Evolutionary conservation across 2,113 vertebrate genomes (phyloP), one percentile per base, ranked within the genome.

Genomic region (Peromyscus maniculatus): DNA sequence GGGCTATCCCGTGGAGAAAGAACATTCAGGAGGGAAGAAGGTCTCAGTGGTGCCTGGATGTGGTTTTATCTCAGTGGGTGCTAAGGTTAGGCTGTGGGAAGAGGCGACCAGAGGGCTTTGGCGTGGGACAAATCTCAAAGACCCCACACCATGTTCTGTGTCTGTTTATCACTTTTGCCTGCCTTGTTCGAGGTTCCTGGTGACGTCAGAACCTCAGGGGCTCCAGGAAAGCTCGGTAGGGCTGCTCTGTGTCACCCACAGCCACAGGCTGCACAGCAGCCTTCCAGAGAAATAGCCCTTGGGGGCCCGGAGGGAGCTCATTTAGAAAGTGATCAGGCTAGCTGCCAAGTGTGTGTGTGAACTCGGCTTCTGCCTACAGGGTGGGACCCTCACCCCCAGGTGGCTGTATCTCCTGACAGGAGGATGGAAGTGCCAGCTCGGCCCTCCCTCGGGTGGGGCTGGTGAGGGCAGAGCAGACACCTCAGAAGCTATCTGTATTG

Each of bases 281-380:
- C 15, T 55, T 11, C 66, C 12, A 33, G 46, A 80, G 59, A 71
- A 62, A 74, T 67, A 87, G 66, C 83, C 69, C 33, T 75, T 4
- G 1, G 3, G 43, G 74, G 86, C 39, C 86, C 49, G 43, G 0
- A 57, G 88, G 87, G 89, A 93, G 49, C 84, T 80, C 69, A 13
- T 87, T 43, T 52, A 66, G 80, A 26, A 95, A 78, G 84, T 52
- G 95, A 66, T 69, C 62, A 55, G 97, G 89, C 89, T 59, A 39
- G 71, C 4, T 2, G 75, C 96, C 94, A 93, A 46, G 90, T 87
- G n/a, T 72, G n/a, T 22, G 67, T n/a, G 1, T 0, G 19, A 49
- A 39, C 55, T 78, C 69, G 55, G 74, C 88, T 86, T 87, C 82
- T 3, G 8, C 59, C 89, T 21, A 3, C 52, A 52, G n/a, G 1